Percentiles rank a stretch among this genome's conserved stretches.
Conservation (phyloP, 2,888 invertebrate species). For the Opisthograptis luteolata region DNA sequence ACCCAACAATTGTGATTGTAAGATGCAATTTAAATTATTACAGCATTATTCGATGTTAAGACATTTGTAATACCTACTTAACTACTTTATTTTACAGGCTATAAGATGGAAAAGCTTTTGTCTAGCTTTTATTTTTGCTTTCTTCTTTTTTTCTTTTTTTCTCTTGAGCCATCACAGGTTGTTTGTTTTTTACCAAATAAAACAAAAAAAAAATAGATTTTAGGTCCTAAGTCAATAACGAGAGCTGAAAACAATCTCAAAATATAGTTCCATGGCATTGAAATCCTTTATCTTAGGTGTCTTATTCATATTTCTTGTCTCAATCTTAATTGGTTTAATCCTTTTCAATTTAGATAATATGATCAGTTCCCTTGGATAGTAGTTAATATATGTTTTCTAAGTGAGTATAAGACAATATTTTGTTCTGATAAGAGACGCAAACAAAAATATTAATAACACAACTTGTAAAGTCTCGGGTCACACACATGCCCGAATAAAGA, state of each 20-base stretch:
- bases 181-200: not conserved
- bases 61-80: too few species aligned
- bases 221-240: not conserved
- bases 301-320: slow-evolving; percentile 4
- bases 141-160: too few species aligned
- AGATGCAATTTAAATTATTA: too few species aligned
- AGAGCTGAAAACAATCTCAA: not conserved
- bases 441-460: slow-evolving; percentile 24
- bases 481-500: slow-evolving; percentile 19
- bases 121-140: too few species aligned
- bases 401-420: slow-evolving; percentile 6
- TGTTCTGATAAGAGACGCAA: not conserved
- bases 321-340: slow-evolving; percentile 17
- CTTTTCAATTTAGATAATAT: slow-evolving; percentile 14
- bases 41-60: too few species aligned
- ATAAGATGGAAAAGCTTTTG: too few species aligned
- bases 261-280: slow-evolving; percentile 1
- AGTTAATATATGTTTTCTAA: not conserved
- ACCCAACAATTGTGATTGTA: too few species aligned
- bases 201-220: not conserved
- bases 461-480: slow-evolving; percentile 18
- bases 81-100: too few species aligned
- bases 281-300: slow-evolving; percentile 6
- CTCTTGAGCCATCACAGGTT: too few species aligned
- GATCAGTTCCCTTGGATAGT: not conserved